phyloP scores from a whole-genome alignment of 2,888 invertebrate genomes.

The Torymus auratus region DNA sequence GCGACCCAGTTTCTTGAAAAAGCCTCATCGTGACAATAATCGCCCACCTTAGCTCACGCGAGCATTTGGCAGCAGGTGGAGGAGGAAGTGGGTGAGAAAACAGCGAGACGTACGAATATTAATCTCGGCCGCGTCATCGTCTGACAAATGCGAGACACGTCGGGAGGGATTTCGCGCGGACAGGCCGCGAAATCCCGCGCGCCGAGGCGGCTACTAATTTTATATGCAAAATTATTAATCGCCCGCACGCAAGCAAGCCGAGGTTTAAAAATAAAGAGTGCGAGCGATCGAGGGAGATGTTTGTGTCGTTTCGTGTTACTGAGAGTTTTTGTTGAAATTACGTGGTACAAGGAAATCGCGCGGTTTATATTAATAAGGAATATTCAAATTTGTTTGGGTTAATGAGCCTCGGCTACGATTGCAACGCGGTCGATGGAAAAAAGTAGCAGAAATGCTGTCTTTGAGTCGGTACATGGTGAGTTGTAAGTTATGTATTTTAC shows the following conservation, averaged over 20 bases:
- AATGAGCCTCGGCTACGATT: constrained; percentile 2
- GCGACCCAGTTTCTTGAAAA: constrained; percentile 39
- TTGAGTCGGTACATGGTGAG: too few relatives aligned
- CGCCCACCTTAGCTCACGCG: constrained; percentile 12
- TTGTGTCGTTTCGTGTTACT: constrained; percentile 30
- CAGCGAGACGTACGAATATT: constrained; percentile 64
- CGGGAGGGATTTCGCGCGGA: constrained; percentile 53
- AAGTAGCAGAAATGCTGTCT: too few relatives aligned
- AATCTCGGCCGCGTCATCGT: constrained; percentile 63
- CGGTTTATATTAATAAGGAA: constrained; percentile 35
- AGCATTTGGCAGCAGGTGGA: constrained; percentile 62
- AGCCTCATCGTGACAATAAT: constrained; percentile 34
- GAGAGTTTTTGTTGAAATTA: constrained; percentile 48
- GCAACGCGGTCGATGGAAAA: background rate
- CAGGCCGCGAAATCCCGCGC: constrained; percentile 43
- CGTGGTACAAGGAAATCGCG: constrained; percentile 42
- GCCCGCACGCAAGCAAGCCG: background rate
- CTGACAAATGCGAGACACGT: constrained; percentile 69
- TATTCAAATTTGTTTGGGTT: constrained; percentile 44
- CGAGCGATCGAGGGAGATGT: constrained; percentile 38
- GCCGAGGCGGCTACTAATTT: constrained; percentile 59
- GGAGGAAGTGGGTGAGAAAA: constrained; percentile 55
- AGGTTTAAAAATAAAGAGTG: constrained; percentile 46
- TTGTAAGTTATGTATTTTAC: too few relatives aligned
- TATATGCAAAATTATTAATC: constrained; percentile 53